Percentiles rank a stretch among this genome's conserved stretches.
These are phyloP conservation scores for Saiga tatarica DNA, from an alignment of 2,113 vertebrate genomes.

Conservation along the genomic window DNA sequence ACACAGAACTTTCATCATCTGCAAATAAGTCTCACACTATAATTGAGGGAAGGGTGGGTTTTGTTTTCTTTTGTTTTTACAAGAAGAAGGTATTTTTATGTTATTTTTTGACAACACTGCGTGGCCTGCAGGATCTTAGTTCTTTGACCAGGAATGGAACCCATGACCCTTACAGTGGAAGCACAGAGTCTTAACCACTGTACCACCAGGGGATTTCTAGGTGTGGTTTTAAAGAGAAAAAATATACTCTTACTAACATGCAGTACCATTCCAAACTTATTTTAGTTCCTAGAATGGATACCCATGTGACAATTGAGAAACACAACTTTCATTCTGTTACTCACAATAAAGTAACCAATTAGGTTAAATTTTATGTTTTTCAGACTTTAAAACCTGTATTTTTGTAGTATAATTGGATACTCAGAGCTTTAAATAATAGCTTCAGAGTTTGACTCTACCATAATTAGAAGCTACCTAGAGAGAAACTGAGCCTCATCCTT, in stretches of 20 bases:
- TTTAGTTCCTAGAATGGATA: neutral
- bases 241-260: neutral
- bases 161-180: neutral
- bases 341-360: neutral
- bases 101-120: neutral
- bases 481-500: neutral
- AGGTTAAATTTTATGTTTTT: constrained; percentile 18
- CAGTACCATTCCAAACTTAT: neutral
- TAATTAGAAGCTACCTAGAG: neutral
- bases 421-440: neutral
- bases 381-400: neutral
- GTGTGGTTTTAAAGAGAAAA: neutral
- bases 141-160: neutral
- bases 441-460: neutral
- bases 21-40: neutral
- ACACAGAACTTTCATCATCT: neutral
- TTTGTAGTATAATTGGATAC: neutral
- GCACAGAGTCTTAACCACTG: neutral
- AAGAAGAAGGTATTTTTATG: neutral
- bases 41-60: neutral
- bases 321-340: neutral
- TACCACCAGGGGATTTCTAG: neutral
- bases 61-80: neutral
- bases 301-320: neutral
- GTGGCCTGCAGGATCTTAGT: neutral